Base-by-base conservation (phyloP, 2,888 invertebrate genomes). In the Peribatodes rhomboidaria region DNA sequence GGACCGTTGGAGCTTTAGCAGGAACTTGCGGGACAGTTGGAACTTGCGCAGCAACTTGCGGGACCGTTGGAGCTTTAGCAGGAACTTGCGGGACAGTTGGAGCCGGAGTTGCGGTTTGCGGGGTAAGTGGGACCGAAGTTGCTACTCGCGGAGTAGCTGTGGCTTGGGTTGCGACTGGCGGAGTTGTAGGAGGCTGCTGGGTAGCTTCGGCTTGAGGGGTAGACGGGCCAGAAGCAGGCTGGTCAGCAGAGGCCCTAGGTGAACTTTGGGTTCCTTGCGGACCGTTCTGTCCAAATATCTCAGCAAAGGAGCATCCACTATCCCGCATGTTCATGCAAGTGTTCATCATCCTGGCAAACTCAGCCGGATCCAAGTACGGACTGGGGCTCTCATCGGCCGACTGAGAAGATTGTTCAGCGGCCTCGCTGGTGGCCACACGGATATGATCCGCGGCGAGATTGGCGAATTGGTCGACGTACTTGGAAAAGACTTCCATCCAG, bases 381-480 rank as follows among this genome's bases (percentile, higher is more conserved):
- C 11, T 16, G 13, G 16, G 44, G 27, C n/a, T 8, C 8, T 18
- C 4, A 1, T 50, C 33, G 11, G 35, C 20, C 0, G 35, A 8
- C n/a, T 44, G 42, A 2, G 44, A 20, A 0, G 55, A n/a, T 11
- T 54, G 39, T 2, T 31, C 41, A 13, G 27, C 13, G 1, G 33
- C 1, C 6, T 20, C 42, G 53, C 31, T 14, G 62, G 61, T 35
- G 60, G 75, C 46, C 58, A 81, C 63, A 54, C 76, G 66, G 64
- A 84, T 84, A 11, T 87, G 75, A 66, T 93, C 91, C 1, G 91
- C 93, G 0, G 94, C 91, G 0, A 94, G 81, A 72, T 94, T 92
- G 9, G 93, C 89, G 81, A 94, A 94, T 72, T 94, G 94, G 67
- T 94, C 94, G 82, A 94, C 86, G 72, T 94, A 94, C 9, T 85